A percentile compares a stretch with the other conserved stretches of the same genome.
Conservation (phyloP, 2,888 invertebrate species). For the Euspilapteryx auroguttella region DNA sequence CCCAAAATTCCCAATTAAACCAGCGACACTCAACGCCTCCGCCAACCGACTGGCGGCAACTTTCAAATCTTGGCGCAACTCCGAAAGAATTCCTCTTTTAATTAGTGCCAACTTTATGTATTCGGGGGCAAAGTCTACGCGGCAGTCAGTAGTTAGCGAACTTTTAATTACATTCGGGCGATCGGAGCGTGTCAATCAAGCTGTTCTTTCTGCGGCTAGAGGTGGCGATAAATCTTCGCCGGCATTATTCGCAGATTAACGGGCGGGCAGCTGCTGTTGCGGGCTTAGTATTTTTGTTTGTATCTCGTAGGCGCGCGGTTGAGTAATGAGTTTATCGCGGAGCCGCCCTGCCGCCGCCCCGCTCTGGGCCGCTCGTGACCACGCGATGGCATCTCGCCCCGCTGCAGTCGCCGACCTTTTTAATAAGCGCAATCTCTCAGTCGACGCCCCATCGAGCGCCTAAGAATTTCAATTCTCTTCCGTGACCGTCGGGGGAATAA, state of each 20-base stretch:
- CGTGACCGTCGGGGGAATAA: slow-evolving; percentile 14
- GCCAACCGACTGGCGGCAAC: slow-evolving; percentile 21
- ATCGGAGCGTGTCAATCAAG: slow-evolving; percentile 21
- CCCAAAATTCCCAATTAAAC: slow-evolving; percentile 54
- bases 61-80: slow-evolving; percentile 45
- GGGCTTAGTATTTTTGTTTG: slow-evolving; percentile 28
- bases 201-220: neutral
- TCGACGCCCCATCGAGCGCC: slow-evolving; percentile 11
- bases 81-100: slow-evolving; percentile 47
- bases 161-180: slow-evolving; percentile 38
- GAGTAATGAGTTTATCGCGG: slow-evolving; percentile 27
- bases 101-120: slow-evolving; percentile 58
- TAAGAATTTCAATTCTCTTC: slow-evolving; percentile 14
- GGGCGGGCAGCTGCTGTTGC: slow-evolving; percentile 7
- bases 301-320: slow-evolving; percentile 10
- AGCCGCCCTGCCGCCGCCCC: slow-evolving; percentile 8
- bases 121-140: slow-evolving; percentile 20
- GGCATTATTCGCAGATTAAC: slow-evolving; percentile 22
- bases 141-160: slow-evolving; percentile 23
- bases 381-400: slow-evolving; percentile 13
- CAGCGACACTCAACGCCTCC: slow-evolving; percentile 33
- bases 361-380: slow-evolving; percentile 14
- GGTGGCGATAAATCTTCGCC: slow-evolving; percentile 10
- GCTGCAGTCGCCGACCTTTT: slow-evolving; percentile 14
- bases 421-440: slow-evolving; percentile 17